Conservation (phyloP, 2,888 invertebrate species). For the Ophion costatus region DNA sequence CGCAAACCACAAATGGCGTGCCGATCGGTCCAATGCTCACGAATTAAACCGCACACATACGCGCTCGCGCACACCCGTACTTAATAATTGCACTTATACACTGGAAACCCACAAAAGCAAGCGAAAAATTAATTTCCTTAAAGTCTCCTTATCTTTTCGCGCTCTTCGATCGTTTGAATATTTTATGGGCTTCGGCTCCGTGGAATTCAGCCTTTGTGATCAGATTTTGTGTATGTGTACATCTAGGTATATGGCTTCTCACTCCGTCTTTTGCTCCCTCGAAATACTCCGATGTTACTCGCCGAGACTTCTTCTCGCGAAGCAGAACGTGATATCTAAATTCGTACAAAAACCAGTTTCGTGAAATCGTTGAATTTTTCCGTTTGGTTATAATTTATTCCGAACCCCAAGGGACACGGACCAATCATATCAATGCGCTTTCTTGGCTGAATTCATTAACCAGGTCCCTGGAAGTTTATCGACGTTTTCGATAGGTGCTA, state of each 20-base stretch:
- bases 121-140: slow-evolving; percentile 14
- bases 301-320: slow-evolving; percentile 5
- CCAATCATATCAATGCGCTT: too few relatives aligned
- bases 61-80: slow-evolving; percentile 7
- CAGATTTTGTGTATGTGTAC: not conserved
- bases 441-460: not conserved
- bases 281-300: slow-evolving; percentile 35
- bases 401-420: not conserved
- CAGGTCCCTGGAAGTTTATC: not conserved
- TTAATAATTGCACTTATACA: slow-evolving; percentile 3
- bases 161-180: slow-evolving; percentile 15
- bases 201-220: slow-evolving; percentile 40
- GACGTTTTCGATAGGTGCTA: not conserved
- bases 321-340: slow-evolving; percentile 41
- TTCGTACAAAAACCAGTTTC: slow-evolving; percentile 51
- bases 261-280: slow-evolving; percentile 17
- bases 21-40: slow-evolving; percentile 60
- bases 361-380: slow-evolving; percentile 32
- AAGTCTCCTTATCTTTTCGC: slow-evolving; percentile 3
- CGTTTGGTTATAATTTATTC: slow-evolving; percentile 20
- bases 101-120: not conserved
- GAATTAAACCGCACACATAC: slow-evolving; percentile 26
- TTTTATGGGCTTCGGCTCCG: slow-evolving; percentile 1
- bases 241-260: slow-evolving; percentile 11
- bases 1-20: slow-evolving; percentile 67